A percentile compares a stretch with the other conserved stretches of the same genome.
phyloP scores from a whole-genome alignment of 2,113 vertebrate species.

The Oryzias woworae region DNA sequence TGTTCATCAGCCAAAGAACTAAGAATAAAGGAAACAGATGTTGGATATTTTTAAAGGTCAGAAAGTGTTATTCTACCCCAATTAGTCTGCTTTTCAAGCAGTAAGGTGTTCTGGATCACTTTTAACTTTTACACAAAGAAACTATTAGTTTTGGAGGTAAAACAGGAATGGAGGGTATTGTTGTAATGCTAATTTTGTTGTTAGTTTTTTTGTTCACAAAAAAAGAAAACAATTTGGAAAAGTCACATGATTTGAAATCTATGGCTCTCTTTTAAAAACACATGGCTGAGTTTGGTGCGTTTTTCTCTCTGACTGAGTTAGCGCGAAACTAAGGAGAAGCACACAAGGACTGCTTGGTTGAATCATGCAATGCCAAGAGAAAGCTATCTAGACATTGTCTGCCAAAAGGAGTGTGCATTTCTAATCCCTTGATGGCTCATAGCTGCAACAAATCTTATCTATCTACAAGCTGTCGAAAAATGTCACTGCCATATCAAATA shows the following conservation, averaged over 20 bases:
- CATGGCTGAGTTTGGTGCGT: conserved; percentile 42
- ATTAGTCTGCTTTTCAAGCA: conserved; percentile 46
- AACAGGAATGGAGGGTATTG: background rate
- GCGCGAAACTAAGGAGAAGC: conserved; percentile 65
- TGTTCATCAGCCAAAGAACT: conserved; percentile 68
- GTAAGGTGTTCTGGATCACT: conserved; percentile 46
- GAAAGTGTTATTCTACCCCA: conserved; percentile 51
- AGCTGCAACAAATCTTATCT: conserved; percentile 71
- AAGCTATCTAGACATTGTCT: conserved; percentile 74
- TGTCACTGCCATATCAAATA: conserved; percentile 78
- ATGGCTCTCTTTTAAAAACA: conserved; percentile 23
- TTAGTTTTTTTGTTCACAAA: background rate
- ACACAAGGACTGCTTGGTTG: conserved; percentile 68
- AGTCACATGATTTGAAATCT: conserved; percentile 48
- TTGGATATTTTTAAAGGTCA: conserved; percentile 56
- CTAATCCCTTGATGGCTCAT: conserved; percentile 76
- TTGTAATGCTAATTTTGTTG: conserved; percentile 3
- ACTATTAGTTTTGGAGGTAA: conserved; percentile 19
- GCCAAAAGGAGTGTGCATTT: conserved; percentile 71
- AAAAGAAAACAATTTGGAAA: conserved; percentile 10
- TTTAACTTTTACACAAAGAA: conserved; percentile 43
- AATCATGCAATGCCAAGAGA: conserved; percentile 69
- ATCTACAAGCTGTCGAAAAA: conserved; percentile 82
- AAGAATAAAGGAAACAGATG: conserved; percentile 69
- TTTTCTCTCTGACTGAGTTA: conserved; percentile 61